Evolutionary conservation across 2,797 vertebrate genomes (phyloP), one percentile per base, ranked within the genome.

Genomic region (Spea hammondii): DNA sequence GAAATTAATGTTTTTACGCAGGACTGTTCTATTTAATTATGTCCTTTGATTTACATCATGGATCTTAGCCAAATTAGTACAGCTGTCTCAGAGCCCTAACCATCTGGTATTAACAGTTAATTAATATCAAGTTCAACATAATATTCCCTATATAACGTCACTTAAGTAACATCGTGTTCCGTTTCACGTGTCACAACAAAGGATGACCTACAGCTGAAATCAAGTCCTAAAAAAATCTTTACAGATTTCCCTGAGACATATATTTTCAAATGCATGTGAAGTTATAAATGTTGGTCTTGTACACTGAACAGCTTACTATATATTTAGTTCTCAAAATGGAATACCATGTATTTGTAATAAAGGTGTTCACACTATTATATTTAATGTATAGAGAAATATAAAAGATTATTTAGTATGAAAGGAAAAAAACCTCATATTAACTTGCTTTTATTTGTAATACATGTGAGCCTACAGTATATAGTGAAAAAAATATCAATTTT

Each of bases 61-160:
- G 67, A 59, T 45, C 46, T 9, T 14, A 50, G 72, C 78, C 78
- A 80, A 76, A 65, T 65, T 55, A 49, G 50, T 65, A 55, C 7
- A 75, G 59, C 46, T 70, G 45, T 60, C 74, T 54, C 71, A 80
- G 64, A 70, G 14, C 67, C 51, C 67, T 76, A 67, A 71, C 67
- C 78, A 80, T 76, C 78, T 80, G 78, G 49, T 75, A 76, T 65
- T 80, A 80, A 64, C 50, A 75, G 49, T 75, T 79, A 74, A 80
- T 80, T 80, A 75, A 80, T 76, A 80, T 80, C 59, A 71, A 65
- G 65, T 70, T 70, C 72, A 65, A 70, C 44, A 71, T 48, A 64
- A 70, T 75, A 69, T 79, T 79, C 72, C 78, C 66, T 70, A 51
- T 65, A 71, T 49, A 65, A 75, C 32, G 57, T 10, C 64, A 65